Evolutionary conservation across 2,888 invertebrate species (phyloP), one percentile per base, ranked within the genome.

Genomic region (Malacosoma neustria): DNA sequence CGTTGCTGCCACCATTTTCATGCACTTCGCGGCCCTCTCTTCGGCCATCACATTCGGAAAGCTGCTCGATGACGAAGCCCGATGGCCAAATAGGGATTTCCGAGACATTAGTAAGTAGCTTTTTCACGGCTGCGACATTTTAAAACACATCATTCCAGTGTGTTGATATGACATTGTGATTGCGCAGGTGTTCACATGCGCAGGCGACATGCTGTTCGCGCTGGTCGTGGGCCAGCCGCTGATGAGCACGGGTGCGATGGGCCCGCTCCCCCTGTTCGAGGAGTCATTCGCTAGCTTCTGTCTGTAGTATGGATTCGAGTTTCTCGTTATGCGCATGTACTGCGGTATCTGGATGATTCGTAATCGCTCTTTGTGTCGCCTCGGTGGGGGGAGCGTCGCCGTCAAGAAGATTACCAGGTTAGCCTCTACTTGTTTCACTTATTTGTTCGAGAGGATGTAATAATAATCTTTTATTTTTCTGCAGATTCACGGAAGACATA

Each of bases 41-140:
- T 94, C 95, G 0, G 97, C 98, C 34, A 97, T 99, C 55, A 98
- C 99, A 0, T 99, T 99, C 70, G 99, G 98, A 3, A 99, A 98
- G 40, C 82, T 99, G 38, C 90, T 97, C 62, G 95, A 97, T 63
- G 95, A 96, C n/a, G 52, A 98, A 98, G 81, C 98, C 98, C 0
- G 81, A 93, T 38, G 93, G 95, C 55, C 80, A 91, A 48, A 97
- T 99, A 51, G 98, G 98, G 37, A 97, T 98, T 44, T 94, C 95
- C 1, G 98, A 99, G 76, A 98, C 98, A 0, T 77, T 99, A 47
- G 87, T 81, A 38, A 61, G 64, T 46, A 33, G n/a, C n/a, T n/a
- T n/a, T n/a, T n/a, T n/a, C n/a, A n/a, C n/a, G n/a, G n/a, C 29
- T 29, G 11, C 14, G n/a, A 35, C 29, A 35, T 33, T 5, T 12